A percentile compares a stretch with the other conserved stretches of the same genome.
Evolutionary conservation across 2,888 invertebrate species (phyloP).

Genomic region (Macroteleia sp.): DNA sequence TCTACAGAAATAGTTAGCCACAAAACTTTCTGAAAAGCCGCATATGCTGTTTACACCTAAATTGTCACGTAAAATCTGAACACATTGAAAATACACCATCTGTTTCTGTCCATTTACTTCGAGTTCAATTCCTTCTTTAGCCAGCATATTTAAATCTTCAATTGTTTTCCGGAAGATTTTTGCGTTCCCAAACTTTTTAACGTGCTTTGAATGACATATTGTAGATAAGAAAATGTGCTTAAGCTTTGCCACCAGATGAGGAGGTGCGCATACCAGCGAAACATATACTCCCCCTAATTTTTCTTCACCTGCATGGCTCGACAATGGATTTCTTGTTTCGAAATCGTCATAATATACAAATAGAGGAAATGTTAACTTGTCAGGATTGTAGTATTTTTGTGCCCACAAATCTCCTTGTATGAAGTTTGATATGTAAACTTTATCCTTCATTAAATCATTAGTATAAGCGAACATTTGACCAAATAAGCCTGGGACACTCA

Average conservation of each 20-base stretch:
- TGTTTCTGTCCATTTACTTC: too few species aligned
- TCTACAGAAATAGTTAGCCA: too few species aligned
- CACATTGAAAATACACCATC: too few species aligned
- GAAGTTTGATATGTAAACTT: neutral
- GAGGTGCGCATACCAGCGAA: slow-evolving; percentile 2
- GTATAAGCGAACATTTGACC: neutral
- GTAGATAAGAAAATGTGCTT: neutral
- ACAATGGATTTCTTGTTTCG: slow-evolving; percentile 2
- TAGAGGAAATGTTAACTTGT: neutral
- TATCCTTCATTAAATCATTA: neutral
- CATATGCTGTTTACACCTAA: too few species aligned
- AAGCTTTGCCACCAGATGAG: neutral
- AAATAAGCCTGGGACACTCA: neutral
- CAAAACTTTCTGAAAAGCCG: too few species aligned
- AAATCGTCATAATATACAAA: slow-evolving; percentile 5
- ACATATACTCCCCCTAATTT: slow-evolving; percentile 6
- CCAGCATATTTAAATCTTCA: slow-evolving; percentile 1
- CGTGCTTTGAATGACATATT: slow-evolving; percentile 1
- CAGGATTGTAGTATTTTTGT: neutral
- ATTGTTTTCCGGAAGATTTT: slow-evolving; percentile 3
- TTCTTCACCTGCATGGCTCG: slow-evolving; percentile 7
- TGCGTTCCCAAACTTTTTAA: slow-evolving; percentile 4
- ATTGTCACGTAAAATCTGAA: too few species aligned
- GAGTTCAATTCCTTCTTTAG: too few species aligned
- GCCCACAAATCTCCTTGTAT: slow-evolving; percentile 14